Evolutionary conservation across 2,797 vertebrate genomes (phyloP).

Genomic region (Liasis olivaceus): DNA sequence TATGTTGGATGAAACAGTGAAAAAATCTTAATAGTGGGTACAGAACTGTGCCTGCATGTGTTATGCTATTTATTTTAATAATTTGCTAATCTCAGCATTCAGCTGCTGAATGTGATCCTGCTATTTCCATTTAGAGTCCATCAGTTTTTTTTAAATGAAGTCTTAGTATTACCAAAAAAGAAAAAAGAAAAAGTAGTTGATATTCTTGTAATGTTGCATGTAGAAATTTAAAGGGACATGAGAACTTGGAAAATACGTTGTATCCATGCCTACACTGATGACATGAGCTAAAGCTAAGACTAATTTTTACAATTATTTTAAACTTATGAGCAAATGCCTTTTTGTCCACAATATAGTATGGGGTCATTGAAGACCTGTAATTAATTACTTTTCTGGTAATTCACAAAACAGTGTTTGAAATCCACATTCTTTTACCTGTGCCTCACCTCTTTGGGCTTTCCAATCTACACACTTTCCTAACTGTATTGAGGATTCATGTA

Average conservation of each 20-base stretch:
- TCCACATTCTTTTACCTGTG: neutral
- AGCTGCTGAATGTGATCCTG: conserved; percentile 26
- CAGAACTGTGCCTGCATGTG: conserved; percentile 2
- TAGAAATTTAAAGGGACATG: conserved; percentile 10
- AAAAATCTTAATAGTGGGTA: conserved; percentile 49
- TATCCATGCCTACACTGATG: conserved; percentile 11
- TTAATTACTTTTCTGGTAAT: neutral
- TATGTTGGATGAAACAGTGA: conserved; percentile 45
- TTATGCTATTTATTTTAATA: conserved; percentile 6
- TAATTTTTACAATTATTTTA: conserved; percentile 24
- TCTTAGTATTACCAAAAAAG: conserved; percentile 26
- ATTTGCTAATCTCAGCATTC: conserved; percentile 14
- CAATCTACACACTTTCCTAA: neutral
- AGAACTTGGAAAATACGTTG: conserved; percentile 16
- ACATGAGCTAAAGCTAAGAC: neutral
- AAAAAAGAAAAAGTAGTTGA: neutral
- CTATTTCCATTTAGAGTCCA: neutral
- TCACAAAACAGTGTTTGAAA: neutral
- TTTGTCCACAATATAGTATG: neutral
- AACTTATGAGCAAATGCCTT: conserved; percentile 18
- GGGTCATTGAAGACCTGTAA: neutral
- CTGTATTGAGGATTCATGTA: neutral
- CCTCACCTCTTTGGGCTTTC: neutral
- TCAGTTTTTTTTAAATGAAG: conserved; percentile 38
- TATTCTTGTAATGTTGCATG: neutral